These are phyloP conservation scores for Sphaerodactylus townsendi DNA, from an alignment of 2,113 vertebrate genomes.

Conservation along the genomic window DNA sequence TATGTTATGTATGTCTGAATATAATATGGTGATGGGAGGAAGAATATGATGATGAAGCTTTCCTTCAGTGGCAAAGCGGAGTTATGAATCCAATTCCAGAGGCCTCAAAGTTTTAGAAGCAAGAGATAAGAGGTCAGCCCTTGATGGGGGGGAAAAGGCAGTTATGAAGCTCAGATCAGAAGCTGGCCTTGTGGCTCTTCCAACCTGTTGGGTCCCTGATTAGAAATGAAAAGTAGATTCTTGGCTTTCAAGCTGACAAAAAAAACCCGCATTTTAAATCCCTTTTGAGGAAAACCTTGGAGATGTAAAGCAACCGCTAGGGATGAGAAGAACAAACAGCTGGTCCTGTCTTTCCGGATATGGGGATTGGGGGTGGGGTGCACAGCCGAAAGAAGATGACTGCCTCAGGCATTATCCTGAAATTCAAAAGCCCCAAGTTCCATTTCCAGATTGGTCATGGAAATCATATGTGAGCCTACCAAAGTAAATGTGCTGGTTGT, in stretches of 20 bases:
- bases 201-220: neutral
- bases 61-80: neutral
- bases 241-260: neutral
- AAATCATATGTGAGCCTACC: neutral
- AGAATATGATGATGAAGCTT: neutral
- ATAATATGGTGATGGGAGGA: too few species aligned
- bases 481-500: neutral
- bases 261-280: neutral
- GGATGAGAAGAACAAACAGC: constrained; percentile 15
- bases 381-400: neutral
- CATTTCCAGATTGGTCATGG: neutral
- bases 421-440: neutral
- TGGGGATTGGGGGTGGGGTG: neutral
- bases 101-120: neutral
- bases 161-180: constrained; percentile 11
- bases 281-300: constrained; percentile 22
- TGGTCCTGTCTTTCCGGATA: neutral
- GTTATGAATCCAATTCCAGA: neutral
- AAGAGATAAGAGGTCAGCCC: neutral
- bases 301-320: neutral
- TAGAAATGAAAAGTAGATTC: neutral
- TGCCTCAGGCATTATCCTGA: neutral
- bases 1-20: neutral
- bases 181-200: neutral
- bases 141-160: neutral